These are phyloP conservation scores for Pristionchus fissidentatus DNA, from an alignment of 2,888 invertebrate genomes.

Conservation along the genomic window DNA sequence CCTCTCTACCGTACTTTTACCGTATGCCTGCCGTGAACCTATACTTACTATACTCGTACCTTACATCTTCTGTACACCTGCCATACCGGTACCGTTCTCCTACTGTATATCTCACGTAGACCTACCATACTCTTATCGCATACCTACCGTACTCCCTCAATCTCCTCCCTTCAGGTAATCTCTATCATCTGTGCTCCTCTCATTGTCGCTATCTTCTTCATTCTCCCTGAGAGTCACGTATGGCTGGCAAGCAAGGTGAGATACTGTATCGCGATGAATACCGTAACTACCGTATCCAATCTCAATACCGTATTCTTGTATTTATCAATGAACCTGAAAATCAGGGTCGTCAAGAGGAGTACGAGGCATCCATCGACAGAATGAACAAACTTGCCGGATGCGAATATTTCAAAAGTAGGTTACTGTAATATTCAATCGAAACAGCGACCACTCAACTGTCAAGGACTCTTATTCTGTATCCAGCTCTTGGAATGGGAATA, in stretches of 20 bases:
- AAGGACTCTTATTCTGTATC: too few relatives aligned
- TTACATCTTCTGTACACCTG: too few relatives aligned
- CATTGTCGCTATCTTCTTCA: not conserved
- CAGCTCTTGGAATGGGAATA: too few relatives aligned
- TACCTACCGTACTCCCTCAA: not conserved
- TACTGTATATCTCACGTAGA: not conserved
- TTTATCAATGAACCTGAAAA: not conserved
- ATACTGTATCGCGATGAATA: not conserved
- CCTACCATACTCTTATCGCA: too few relatives aligned
- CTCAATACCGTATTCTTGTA: not conserved
- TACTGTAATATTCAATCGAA: not conserved
- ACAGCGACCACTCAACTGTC: too few relatives aligned
- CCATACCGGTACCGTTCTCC: not conserved
- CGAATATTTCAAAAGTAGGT: constrained; percentile 15
- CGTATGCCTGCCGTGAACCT: too few relatives aligned
- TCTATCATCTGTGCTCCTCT: not conserved
- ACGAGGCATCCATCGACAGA: constrained; percentile 13
- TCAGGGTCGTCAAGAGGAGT: constrained; percentile 9
- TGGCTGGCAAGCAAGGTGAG: constrained; percentile 20
- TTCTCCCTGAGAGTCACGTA: constrained; percentile 39
- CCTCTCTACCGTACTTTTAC: too few relatives aligned
- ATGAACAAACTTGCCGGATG: constrained; percentile 24
- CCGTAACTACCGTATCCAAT: not conserved
- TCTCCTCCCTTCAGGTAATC: not conserved
- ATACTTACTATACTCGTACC: too few relatives aligned